A percentile compares a stretch with the other conserved stretches of the same genome.
Evolutionary conservation across 2,888 invertebrate species (phyloP).

Genomic region (Crocallis elinguaria): DNA sequence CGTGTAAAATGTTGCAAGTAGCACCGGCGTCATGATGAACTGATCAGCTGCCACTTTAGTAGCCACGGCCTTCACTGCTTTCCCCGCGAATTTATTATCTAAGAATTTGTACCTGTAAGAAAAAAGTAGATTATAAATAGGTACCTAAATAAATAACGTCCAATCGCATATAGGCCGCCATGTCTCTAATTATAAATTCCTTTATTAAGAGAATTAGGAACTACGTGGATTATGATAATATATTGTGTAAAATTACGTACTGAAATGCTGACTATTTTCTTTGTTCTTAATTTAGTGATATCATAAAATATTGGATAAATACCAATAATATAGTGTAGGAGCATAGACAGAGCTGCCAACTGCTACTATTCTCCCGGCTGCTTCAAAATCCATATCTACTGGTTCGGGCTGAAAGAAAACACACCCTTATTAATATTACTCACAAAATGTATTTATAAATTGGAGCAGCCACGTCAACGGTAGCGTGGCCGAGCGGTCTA

Average conservation of each 20-base stretch:
- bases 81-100: conserved; percentile 89
- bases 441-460: conserved; percentile 6
- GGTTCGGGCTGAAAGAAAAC: conserved; percentile 64
- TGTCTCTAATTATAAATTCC: too few relatives aligned
- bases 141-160: conserved; percentile 2
- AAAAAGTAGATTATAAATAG: not conserved
- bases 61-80: conserved; percentile 84
- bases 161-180: too few relatives aligned
- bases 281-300: too few relatives aligned
- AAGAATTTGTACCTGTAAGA: conserved; percentile 91
- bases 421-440: not conserved
- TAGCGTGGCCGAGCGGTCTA: conserved; percentile 96
- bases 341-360: conserved; percentile 71
- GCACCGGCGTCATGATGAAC: conserved; percentile 89
- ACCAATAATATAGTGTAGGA: conserved; percentile 69
- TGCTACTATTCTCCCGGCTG: conserved; percentile 60
- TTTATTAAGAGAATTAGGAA: too few relatives aligned
- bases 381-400: conserved; percentile 56
- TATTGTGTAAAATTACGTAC: too few relatives aligned
- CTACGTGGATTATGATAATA: too few relatives aligned
- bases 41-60: conserved; percentile 91
- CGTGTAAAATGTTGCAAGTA: conserved; percentile 89
- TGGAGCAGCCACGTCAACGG: conserved; percentile 53
- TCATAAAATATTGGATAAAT: too few relatives aligned
- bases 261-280: too few relatives aligned